Conservation (phyloP, 2,113 vertebrate species). For the Xyrauchen texanus region DNA sequence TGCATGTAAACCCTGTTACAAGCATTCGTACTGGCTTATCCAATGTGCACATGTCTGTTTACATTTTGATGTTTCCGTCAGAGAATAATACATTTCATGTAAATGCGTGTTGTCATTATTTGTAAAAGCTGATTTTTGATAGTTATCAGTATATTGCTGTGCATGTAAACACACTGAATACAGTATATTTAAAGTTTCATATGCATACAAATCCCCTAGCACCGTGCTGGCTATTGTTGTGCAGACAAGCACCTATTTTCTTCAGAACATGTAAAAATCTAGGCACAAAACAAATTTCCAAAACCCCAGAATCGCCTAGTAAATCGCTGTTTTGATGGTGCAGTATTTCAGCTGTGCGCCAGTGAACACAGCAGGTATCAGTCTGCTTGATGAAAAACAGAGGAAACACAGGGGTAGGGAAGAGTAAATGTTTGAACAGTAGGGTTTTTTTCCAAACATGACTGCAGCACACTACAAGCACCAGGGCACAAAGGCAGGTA, state of each 20-base stretch:
- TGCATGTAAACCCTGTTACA: too few relatives aligned
- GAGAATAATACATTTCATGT: too few relatives aligned
- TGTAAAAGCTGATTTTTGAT: too few relatives aligned
- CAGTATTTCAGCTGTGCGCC: neutral
- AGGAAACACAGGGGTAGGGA: neutral
- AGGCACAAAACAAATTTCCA: neutral
- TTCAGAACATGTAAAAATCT: neutral
- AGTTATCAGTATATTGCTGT: too few relatives aligned
- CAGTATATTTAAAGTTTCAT: too few relatives aligned
- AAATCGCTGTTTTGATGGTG: neutral
- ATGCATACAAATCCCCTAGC: too few relatives aligned
- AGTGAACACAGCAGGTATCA: neutral
- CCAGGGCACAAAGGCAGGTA: neutral
- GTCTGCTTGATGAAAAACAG: constrained; percentile 1
- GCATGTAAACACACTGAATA: too few relatives aligned
- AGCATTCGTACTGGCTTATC: too few relatives aligned
- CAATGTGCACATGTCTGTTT: too few relatives aligned
- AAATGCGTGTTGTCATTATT: too few relatives aligned
- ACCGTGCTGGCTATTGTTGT: neutral
- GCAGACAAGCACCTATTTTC: neutral
- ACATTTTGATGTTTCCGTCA: too few relatives aligned
- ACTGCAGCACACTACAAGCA: constrained; percentile 1
- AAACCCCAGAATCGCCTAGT: neutral
- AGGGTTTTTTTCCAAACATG: constrained; percentile 18
- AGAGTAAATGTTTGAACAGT: constrained; percentile 17